Evolutionary conservation across 1,140 invertebrate species (phyloP), one percentile per base, ranked within the genome.

Genomic region (Aricia agestis): DNA sequence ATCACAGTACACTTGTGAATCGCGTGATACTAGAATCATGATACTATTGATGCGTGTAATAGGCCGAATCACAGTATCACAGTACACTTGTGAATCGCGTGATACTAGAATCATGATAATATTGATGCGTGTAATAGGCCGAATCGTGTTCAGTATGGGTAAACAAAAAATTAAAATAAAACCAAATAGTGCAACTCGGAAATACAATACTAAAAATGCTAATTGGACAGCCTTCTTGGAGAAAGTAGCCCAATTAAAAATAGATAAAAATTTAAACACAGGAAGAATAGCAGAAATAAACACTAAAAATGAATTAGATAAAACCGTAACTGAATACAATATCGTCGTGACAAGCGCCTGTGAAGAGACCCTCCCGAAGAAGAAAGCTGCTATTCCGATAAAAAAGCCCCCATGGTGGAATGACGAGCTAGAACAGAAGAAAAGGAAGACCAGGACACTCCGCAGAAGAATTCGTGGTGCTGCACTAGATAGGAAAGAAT

Each of bases 131-230:
- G n/a, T n/a, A n/a, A n/a, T n/a, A n/a, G n/a, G n/a, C n/a, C n/a
- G n/a, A n/a, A 73, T 74, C 2, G 65, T 11, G 1, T 71, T 75
- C 11, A 59, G 67, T 11, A 41, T 75, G 13, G 36, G 45, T 6
- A 13, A 72, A 13, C 52, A 17, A 3, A 72, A 59, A 61, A 19
- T 59, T 6, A 57, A 42, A 17, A 57, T 42, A 15, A 58, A 31
- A 32, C 52, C 68, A 31, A 57, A 18, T 19, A 70, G 45, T 4
- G 66, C 70, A 11, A 76, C 72, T 6, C 25, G 72, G 42, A 72
- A 70, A 15, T 72, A 17, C 6, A 72, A 70, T 13, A 72, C 70
- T 2, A 74, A 71, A 42, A 75, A 73, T 59, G 70, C 58, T 66
- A 65, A 72, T 2, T 72, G 74, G 74, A 41, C n/a, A 1, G 58